Percentiles rank a stretch among this genome's conserved stretches.
These are phyloP conservation scores for Helicoverpa armigera DNA, from an alignment of 1,140 invertebrate genomes.

Conservation along the genomic window DNA sequence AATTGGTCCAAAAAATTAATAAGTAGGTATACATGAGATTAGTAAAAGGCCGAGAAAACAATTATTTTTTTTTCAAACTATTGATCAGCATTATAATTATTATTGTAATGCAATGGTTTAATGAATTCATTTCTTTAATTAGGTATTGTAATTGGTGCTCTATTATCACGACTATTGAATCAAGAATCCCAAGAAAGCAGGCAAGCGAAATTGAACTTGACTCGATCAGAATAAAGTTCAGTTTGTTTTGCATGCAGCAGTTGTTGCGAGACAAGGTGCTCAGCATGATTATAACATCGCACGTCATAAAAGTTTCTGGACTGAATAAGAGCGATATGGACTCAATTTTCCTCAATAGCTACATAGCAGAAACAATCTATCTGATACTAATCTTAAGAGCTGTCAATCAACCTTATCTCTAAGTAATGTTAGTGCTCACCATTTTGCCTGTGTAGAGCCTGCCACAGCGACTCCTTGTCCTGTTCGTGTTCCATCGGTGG, in stretches of 20 bases:
- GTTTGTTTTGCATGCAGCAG: background rate
- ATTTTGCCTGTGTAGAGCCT: constrained; percentile 84
- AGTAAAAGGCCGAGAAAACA: too few species aligned
- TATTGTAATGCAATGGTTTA: too few species aligned
- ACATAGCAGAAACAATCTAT: background rate
- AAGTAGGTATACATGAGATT: too few species aligned
- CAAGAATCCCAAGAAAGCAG: background rate
- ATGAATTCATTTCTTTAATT: too few species aligned
- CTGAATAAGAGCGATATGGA: background rate
- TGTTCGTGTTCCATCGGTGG: constrained; percentile 75
- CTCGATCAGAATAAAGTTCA: background rate
- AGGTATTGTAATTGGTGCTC: too few species aligned
- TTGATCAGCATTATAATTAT: too few species aligned
- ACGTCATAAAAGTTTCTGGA: too few species aligned
- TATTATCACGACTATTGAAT: too few species aligned
- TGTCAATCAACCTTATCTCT: constrained; percentile 5
- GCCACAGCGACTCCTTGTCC: constrained; percentile 84
- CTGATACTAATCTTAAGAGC: background rate
- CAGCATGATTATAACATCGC: too few species aligned
- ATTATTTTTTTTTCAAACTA: too few species aligned
- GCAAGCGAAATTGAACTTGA: background rate
- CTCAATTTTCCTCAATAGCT: too few species aligned
- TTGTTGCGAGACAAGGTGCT: background rate
- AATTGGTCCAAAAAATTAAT: too few species aligned
- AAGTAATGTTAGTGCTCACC: constrained; percentile 61